Evolutionary conservation across 2,888 invertebrate species (phyloP).

Genomic region (Cerceris rybyensis): DNA sequence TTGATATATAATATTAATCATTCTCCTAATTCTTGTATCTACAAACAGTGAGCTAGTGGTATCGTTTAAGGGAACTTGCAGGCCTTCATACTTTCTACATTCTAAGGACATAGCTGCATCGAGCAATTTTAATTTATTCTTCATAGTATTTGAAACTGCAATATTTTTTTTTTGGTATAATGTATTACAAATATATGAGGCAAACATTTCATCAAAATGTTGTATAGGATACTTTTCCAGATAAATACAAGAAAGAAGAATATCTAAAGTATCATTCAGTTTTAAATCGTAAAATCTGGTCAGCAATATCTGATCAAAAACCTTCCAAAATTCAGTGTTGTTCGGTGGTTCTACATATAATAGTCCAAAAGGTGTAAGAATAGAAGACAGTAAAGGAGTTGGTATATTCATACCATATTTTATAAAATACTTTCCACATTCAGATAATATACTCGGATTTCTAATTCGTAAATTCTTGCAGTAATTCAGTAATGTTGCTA

Average conservation of each 20-base stretch:
- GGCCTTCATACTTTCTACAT: constrained; percentile 84
- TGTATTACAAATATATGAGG: constrained; percentile 85
- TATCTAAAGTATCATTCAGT: constrained; percentile 84
- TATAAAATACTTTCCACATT: constrained; percentile 84
- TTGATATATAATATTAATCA: constrained; percentile 82
- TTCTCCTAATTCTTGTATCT: constrained; percentile 83
- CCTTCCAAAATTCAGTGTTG: constrained; percentile 84
- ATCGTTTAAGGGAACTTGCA: constrained; percentile 84
- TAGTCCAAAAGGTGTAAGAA: constrained; percentile 85
- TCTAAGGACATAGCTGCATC: constrained; percentile 87
- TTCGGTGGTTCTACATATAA: constrained; percentile 84
- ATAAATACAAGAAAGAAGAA: constrained; percentile 86
- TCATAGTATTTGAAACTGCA: constrained; percentile 77
- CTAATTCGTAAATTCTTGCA: constrained; percentile 85
- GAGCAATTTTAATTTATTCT: constrained; percentile 84
- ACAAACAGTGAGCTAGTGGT: constrained; percentile 83
- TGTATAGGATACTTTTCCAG: constrained; percentile 85
- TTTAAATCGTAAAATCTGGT: constrained; percentile 84
- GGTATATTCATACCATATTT: constrained; percentile 82
- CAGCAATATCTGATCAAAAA: constrained; percentile 83
- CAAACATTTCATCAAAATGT: constrained; percentile 85
- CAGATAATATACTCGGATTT: constrained; percentile 84
- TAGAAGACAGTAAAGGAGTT: constrained; percentile 83
- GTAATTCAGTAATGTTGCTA: constrained; percentile 85
- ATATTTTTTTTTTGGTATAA: constrained; percentile 81